Base-by-base conservation (phyloP, 1,140 invertebrate species). In the Spodoptera frugiperda region DNA sequence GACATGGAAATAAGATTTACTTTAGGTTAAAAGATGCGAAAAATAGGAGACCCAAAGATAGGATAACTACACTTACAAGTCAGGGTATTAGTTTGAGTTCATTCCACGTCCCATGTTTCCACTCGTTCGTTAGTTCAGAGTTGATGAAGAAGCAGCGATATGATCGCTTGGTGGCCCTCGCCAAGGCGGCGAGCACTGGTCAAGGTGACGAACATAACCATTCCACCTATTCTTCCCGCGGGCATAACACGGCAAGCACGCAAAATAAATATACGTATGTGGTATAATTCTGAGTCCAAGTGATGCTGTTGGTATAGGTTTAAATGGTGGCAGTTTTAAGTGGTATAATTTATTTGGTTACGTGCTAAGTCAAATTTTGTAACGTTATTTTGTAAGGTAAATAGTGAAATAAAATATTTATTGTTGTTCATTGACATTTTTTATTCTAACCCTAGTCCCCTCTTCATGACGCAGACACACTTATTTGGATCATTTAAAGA, bases 61-160 rank as follows among this genome's bases (percentile, higher is more conserved):
- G 92, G 30, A 44, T 92, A 9, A 53, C 77, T 5, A 61, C 72
- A 71, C 78, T 92, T 48, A 75, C 80, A 46, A 54, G 82, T 8
- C 85, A 86, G 48, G 91, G 92, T 9, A 90, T 89, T 53, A 92
- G 90, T 82, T 30, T 92, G 19, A 92, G 91, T 70, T 89, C 89
- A 12, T 93, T 92, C 68, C 92, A 93, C 76, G 82, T 89, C 30
- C 92, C 91, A 14, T 92, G 92, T 78, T 92, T 91, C 63, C 77
- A 85, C 76, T 93, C 92, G n/a, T 92, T 91, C 67, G 87, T 92
- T 15, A 88, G 85, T 76, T 73, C 79, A 6, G 89, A 92, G 78
- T 49, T 85, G 44, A 85, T 91, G 84, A 90, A 86, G 54, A 76
- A 86, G 70, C 81, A 92, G 73, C 85, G 81, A 55, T 61, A 84